phyloP scores from a whole-genome alignment of 2,113 vertebrate species.

The Ceyx cyanopectus region DNA sequence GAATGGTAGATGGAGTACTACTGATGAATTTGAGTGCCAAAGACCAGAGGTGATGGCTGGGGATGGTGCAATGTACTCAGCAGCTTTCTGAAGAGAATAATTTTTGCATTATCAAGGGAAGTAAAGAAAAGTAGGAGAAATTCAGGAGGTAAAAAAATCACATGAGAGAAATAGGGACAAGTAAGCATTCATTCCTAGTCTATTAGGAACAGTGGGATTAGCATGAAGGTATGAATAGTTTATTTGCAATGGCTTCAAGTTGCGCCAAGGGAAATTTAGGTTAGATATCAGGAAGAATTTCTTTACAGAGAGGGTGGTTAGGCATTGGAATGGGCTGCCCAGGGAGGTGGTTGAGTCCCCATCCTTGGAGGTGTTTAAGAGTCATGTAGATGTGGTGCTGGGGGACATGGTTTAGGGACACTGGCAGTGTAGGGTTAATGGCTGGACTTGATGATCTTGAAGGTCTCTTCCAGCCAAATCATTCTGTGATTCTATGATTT shows the following conservation, averaged over 20 bases:
- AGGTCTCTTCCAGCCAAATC: too few species aligned
- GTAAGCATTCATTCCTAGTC: background rate
- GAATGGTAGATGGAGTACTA: background rate
- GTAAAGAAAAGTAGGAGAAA: background rate
- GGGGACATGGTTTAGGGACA: too few species aligned
- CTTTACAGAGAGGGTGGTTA: too few species aligned
- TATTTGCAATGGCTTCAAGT: background rate
- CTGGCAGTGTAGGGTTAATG: too few species aligned
- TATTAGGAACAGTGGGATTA: background rate
- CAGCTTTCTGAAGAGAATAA: background rate
- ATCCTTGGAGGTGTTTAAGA: too few species aligned
- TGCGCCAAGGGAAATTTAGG: too few species aligned
- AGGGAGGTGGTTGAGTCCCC: too few species aligned
- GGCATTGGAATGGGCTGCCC: too few species aligned
- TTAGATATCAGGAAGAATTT: too few species aligned
- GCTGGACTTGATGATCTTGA: too few species aligned
- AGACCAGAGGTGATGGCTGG: background rate
- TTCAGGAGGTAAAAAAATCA: background rate
- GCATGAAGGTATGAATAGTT: background rate
- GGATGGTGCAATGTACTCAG: too few species aligned
- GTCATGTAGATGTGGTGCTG: too few species aligned
- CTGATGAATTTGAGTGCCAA: background rate
- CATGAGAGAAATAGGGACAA: background rate
- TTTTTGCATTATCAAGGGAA: background rate
- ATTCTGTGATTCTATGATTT: background rate